Conservation (phyloP, 2,113 vertebrate species). For the Micromys minutus region DNA sequence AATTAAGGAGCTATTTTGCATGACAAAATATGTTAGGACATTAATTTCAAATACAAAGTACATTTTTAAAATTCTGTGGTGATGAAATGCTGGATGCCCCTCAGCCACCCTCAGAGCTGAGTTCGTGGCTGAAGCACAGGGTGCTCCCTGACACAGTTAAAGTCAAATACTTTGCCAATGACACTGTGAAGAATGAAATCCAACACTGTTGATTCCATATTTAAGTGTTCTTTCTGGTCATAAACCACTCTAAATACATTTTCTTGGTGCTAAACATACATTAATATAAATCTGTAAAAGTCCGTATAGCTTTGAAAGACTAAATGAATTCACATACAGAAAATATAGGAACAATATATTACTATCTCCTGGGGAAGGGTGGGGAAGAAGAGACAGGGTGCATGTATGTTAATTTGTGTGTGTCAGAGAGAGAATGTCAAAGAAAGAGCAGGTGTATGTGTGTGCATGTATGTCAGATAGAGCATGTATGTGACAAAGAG, state of each 20-base stretch:
- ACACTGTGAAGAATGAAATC: neutral
- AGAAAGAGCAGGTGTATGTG: too few species aligned
- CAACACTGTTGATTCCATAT: neutral
- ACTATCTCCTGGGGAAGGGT: neutral
- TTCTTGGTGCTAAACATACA: neutral
- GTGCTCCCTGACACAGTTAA: neutral
- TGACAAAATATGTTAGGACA: neutral
- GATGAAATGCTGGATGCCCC: neutral
- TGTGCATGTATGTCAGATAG: too few species aligned
- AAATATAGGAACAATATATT: slow-evolving; percentile 40
- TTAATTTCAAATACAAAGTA: slow-evolving; percentile 8
- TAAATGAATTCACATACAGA: slow-evolving; percentile 30
- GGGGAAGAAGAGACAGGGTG: too few species aligned
- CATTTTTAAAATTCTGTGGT: neutral
- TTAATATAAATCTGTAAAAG: neutral
- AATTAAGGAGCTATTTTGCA: neutral
- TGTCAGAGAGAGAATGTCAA: too few species aligned
- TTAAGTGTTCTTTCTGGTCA: neutral
- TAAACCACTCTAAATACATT: neutral
- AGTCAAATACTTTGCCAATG: neutral
- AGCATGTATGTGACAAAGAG: neutral
- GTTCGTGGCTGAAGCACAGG: neutral
- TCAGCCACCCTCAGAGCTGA: neutral
- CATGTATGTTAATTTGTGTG: too few species aligned
- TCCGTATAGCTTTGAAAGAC: slow-evolving; percentile 8